Evolutionary conservation across 2,113 vertebrate genomes (phyloP), one percentile per base, ranked within the genome.

Genomic region (Hyperoodon ampullatus): DNA sequence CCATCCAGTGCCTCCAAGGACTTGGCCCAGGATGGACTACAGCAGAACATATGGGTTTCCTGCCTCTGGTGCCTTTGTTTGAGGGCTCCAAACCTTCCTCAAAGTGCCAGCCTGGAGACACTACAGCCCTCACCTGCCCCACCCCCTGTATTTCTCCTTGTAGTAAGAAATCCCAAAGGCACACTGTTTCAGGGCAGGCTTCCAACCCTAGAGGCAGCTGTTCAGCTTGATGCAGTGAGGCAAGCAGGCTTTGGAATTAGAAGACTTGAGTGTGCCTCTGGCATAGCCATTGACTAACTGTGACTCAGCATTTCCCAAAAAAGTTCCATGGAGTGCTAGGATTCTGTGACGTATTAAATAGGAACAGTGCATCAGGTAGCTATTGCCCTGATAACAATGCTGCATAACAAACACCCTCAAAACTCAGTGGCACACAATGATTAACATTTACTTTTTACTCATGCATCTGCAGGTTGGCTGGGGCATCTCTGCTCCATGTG

Each of bases 371-470:
- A 23, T 61, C 75, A 30, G 74, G 82, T 44, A 71, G 53, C 82
- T 74, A 30, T 58, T 33, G 65, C 55, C 92, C 21, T 28, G 26
- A 78, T 71, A 39, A 92, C 65, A 26, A 83, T n/a, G 24, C 58
- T 77, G 39, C 50, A 21, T 92, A 96, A 96, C 58, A 96, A 96
- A 72, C 55, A 82, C 72, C 14, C 70, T 77, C 63, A 0, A 85
- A 68, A 58, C 83, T 81, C 50, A 44, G 68, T 44, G 58, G 58
- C 82, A 77, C 74, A 19, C 28, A 33, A 8, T 53, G 47, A 82
- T 63, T 82, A 30, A 24, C 87, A 89, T 78, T 82, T 81, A 42
- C 58, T 94, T 60, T 82, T 93, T 35, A 88, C 23, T 74, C 21
- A 14, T 39, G 14, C 21, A n/a, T 30, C 44, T 95, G 65, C 19